phyloP scores from a whole-genome alignment of 2,797 vertebrate genomes.

The Dipus sagitta region DNA sequence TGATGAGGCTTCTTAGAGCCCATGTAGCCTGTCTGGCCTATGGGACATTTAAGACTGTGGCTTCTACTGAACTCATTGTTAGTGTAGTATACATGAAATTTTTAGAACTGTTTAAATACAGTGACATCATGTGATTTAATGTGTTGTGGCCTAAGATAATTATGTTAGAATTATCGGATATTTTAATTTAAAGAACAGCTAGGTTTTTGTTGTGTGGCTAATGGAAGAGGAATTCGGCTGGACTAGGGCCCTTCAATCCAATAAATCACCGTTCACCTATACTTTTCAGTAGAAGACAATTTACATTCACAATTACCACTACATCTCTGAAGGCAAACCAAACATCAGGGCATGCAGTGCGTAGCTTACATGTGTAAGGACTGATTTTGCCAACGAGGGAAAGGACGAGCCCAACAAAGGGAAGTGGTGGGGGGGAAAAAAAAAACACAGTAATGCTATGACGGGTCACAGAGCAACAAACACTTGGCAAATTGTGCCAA shows the following conservation, averaged over 20 bases:
- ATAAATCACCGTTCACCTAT: conserved; percentile 51
- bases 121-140: conserved; percentile 46
- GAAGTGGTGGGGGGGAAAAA: background rate
- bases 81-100: conserved; percentile 35
- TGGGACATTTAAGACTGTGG: conserved; percentile 16
- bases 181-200: conserved; percentile 63
- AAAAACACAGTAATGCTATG: conserved; percentile 7
- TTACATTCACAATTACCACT: background rate
- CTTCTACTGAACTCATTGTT: conserved; percentile 46
- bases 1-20: background rate
- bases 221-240: conserved; percentile 62
- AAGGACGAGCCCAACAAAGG: conserved; percentile 53
- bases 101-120: conserved; percentile 60
- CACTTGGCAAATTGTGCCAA: conserved; percentile 17
- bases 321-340: background rate
- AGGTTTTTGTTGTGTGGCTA: conserved; percentile 48
- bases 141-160: conserved; percentile 22
- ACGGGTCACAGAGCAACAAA: conserved; percentile 41
- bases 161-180: conserved; percentile 33
- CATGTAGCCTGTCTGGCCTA: background rate
- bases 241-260: conserved; percentile 59
- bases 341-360: background rate
- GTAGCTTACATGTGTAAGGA: background rate
- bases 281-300: conserved; percentile 48
- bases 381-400: conserved; percentile 16